Conservation (phyloP, 2,113 vertebrate genomes). For the Haemorhous mexicanus region DNA sequence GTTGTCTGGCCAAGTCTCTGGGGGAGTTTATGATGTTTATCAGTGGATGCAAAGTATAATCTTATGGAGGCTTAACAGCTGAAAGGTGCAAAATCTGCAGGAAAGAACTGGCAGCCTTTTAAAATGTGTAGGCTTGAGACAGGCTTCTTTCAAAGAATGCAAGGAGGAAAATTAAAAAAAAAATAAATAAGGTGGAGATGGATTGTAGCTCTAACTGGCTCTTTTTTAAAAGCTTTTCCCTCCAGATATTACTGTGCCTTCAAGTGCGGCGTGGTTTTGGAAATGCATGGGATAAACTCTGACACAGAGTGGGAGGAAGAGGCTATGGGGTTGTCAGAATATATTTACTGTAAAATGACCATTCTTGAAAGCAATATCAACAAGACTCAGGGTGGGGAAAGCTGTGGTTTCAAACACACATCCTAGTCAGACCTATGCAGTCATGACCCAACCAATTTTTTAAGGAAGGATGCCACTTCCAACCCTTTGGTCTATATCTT, state of each 20-base stretch:
- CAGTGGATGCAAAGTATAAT: background rate
- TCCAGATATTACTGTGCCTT: background rate
- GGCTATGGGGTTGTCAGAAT: background rate
- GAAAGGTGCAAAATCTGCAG: slow-evolving; percentile 18
- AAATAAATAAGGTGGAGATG: background rate
- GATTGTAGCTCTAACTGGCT: background rate
- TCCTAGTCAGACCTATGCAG: background rate
- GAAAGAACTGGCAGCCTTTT: background rate
- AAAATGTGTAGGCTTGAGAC: background rate
- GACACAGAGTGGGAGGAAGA: background rate
- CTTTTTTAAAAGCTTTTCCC: background rate
- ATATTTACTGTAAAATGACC: background rate
- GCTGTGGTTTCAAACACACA: background rate
- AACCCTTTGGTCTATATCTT: background rate
- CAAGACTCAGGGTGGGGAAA: background rate
- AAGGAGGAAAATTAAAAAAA: background rate
- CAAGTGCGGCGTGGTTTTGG: background rate
- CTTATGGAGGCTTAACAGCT: background rate
- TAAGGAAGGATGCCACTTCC: background rate
- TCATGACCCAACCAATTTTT: background rate
- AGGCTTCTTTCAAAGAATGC: background rate
- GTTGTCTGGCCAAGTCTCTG: background rate
- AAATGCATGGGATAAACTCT: slow-evolving; percentile 3
- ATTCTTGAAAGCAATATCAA: background rate
- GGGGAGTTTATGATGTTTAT: background rate